Evolutionary conservation across 2,888 invertebrate genomes (phyloP).

Genomic region (Hirtodrosophila cameraria): DNA sequence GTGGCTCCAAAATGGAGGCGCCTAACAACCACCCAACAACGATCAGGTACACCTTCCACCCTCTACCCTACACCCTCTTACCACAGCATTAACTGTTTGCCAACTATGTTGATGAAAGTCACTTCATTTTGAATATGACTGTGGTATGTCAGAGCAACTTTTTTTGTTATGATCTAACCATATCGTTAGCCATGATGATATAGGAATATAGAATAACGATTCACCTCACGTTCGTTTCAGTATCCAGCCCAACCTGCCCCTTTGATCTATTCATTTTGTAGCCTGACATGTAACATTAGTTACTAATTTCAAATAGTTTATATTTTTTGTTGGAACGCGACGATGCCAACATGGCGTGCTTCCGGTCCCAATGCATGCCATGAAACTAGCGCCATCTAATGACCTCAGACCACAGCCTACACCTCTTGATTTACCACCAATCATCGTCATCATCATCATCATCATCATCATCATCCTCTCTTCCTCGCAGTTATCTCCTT

Average conservation of each 20-base stretch:
- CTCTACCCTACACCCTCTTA: not conserved
- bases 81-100: too few species aligned
- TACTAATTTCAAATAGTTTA: conserved; percentile 50
- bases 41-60: not conserved
- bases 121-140: conserved; percentile 13
- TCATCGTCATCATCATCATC: not conserved
- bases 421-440: not conserved
- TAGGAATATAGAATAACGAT: too few species aligned
- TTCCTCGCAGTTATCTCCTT: conserved; percentile 15
- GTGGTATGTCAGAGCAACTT: conserved; percentile 1
- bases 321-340: conserved; percentile 54
- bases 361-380: conserved; percentile 52
- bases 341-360: conserved; percentile 63
- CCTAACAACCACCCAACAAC: conserved; percentile 29
- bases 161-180: conserved; percentile 38
- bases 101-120: conserved; percentile 27
- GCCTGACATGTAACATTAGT: conserved; percentile 42
- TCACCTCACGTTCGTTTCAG: too few species aligned
- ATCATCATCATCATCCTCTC: too few species aligned
- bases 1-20: conserved; percentile 43
- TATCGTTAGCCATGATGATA: conserved; percentile 20
- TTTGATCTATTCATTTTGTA: not conserved
- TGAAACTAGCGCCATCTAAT: conserved; percentile 2
- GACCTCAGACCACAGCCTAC: too few species aligned
- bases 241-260: not conserved